A percentile compares a stretch with the other conserved stretches of the same genome.
Evolutionary conservation across 2,113 vertebrate genomes (phyloP).

Genomic region (Scortum barcoo): DNA sequence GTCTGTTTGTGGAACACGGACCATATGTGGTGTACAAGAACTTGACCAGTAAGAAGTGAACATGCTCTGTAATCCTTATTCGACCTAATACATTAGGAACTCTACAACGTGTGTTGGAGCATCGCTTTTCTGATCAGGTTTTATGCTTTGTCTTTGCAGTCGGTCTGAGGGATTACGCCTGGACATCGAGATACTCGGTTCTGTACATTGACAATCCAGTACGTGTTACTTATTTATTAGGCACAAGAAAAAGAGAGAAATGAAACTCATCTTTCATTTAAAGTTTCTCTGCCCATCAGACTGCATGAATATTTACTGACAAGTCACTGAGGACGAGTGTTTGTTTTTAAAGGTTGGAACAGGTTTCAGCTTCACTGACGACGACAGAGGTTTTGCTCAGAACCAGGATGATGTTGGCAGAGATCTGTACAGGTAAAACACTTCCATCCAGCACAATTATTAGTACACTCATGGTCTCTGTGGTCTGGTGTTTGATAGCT

Average conservation of each 20-base stretch:
- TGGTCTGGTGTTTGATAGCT: background rate
- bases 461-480: background rate
- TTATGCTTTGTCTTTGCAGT: constrained; percentile 70
- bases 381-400: constrained; percentile 78
- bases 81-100: background rate
- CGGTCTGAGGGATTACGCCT: constrained; percentile 82
- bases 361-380: constrained; percentile 88
- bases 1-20: constrained; percentile 92
- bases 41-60: constrained; percentile 83
- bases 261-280: background rate
- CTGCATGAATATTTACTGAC: background rate
- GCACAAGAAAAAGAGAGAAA: background rate
- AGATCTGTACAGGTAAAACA: constrained; percentile 85
- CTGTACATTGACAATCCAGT: constrained; percentile 89
- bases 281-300: background rate
- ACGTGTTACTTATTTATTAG: constrained; percentile 51
- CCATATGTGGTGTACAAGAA: constrained; percentile 89
- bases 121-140: background rate
- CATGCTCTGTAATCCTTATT: background rate
- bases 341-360: constrained; percentile 83
- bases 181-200: constrained; percentile 87
- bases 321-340: background rate
- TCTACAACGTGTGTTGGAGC: background rate
- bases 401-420: constrained; percentile 86
- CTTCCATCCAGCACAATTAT: background rate